These are phyloP conservation scores for Strix aluco DNA, from an alignment of 2,113 vertebrate species.

Conservation along the genomic window DNA sequence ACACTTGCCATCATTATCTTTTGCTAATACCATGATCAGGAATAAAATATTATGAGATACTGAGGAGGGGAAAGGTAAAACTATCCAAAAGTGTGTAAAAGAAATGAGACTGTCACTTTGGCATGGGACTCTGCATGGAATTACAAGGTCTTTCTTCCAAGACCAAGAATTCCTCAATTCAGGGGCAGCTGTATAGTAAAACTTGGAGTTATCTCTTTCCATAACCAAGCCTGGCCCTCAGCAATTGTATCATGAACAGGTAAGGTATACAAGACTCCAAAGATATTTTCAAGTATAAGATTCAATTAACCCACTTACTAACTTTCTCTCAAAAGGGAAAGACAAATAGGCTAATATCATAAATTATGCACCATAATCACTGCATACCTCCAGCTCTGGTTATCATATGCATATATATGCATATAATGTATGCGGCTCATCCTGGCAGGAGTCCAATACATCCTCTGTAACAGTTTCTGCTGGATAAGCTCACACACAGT, in stretches of 20 bases:
- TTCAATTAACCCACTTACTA: background rate
- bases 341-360: background rate
- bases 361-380: background rate
- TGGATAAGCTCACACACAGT: background rate
- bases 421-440: background rate
- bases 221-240: background rate
- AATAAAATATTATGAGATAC: background rate
- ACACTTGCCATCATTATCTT: background rate
- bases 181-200: background rate
- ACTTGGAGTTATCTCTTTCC: background rate
- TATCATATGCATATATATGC: background rate
- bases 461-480: background rate
- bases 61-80: background rate
- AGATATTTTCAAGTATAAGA: background rate
- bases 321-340: background rate
- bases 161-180: background rate
- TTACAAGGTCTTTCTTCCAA: background rate
- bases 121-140: background rate
- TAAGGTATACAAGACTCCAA: background rate
- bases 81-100: background rate
- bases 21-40: background rate
- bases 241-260: background rate
- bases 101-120: background rate
- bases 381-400: background rate
- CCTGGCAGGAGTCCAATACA: background rate